Percentiles rank a stretch among this genome's conserved stretches.
Conservation (phyloP, 1,140 invertebrate genomes). For the Heterodera schachtii region DNA sequence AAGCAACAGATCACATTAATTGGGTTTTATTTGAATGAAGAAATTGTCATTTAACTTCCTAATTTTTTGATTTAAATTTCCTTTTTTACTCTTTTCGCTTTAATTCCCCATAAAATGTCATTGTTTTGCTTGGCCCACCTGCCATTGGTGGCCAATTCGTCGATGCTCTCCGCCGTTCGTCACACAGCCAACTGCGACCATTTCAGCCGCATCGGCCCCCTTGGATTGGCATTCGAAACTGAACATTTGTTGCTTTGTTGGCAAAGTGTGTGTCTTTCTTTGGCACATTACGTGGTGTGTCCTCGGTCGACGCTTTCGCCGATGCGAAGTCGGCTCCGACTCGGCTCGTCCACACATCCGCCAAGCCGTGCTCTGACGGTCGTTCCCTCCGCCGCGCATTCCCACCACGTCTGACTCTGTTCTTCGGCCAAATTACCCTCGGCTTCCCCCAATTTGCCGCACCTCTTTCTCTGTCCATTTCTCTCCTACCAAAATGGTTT, state of each 20-base stretch:
- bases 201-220: constrained; percentile 11
- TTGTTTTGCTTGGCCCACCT: not conserved
- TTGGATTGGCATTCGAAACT: constrained; percentile 42
- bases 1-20: too few relatives aligned
- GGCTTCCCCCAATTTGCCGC: not conserved
- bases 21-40: too few relatives aligned
- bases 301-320: constrained; percentile 32
- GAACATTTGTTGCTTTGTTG: constrained; percentile 1
- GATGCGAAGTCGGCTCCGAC: constrained; percentile 1
- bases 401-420: constrained; percentile 2
- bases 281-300: constrained; percentile 8
- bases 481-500: not conserved
- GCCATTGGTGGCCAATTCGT: constrained; percentile 36
- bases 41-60: too few relatives aligned
- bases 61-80: too few relatives aligned
- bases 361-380: constrained; percentile 4
- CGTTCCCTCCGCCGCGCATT: constrained; percentile 20
- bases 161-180: constrained; percentile 20
- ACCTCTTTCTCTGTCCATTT: constrained; percentile 15
- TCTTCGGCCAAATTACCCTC: not conserved
- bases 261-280: not conserved
- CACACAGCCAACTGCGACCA: constrained; percentile 31
- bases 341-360: constrained; percentile 21
- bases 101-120: too few relatives aligned
- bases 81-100: too few relatives aligned